Evolutionary conservation across 2,113 vertebrate species (phyloP).

Genomic region (Bucco capensis): DNA sequence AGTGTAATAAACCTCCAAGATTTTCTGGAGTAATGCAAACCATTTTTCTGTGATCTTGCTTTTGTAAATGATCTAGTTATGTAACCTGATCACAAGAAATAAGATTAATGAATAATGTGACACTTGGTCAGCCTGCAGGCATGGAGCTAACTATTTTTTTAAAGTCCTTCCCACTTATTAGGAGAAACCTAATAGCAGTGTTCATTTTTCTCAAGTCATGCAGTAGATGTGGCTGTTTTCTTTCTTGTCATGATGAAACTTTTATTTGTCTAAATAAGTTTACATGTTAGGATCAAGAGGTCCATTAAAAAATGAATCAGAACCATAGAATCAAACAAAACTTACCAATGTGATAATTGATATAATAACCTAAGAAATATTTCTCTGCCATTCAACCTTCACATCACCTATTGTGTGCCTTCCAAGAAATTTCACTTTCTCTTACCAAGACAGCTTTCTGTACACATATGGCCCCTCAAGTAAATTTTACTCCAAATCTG

Average conservation of each 20-base stretch:
- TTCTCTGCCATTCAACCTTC: not conserved
- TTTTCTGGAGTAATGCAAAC: not conserved
- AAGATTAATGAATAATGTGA: not conserved
- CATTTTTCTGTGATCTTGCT: not conserved
- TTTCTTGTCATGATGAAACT: not conserved
- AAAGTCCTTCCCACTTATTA: not conserved
- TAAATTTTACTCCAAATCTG: not conserved
- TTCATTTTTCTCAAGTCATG: not conserved
- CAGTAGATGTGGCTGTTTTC: not conserved
- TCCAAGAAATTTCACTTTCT: not conserved
- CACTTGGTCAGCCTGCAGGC: not conserved
- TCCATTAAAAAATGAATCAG: not conserved
- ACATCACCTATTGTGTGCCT: not conserved
- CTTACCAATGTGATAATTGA: not conserved
- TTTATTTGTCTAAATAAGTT: not conserved
- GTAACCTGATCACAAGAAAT: not conserved
- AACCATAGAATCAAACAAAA: not conserved
- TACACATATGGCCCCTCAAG: not conserved
- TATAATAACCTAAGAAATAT: not conserved
- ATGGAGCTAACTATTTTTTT: not conserved
- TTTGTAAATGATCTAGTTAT: not conserved
- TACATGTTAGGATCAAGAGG: not conserved
- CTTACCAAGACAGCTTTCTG: not conserved
- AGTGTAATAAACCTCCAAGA: not conserved
- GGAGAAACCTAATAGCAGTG: not conserved